A percentile compares a stretch with the other conserved stretches of the same genome.
Conservation (phyloP, 2,113 vertebrate genomes). For the Scopus umbretta region DNA sequence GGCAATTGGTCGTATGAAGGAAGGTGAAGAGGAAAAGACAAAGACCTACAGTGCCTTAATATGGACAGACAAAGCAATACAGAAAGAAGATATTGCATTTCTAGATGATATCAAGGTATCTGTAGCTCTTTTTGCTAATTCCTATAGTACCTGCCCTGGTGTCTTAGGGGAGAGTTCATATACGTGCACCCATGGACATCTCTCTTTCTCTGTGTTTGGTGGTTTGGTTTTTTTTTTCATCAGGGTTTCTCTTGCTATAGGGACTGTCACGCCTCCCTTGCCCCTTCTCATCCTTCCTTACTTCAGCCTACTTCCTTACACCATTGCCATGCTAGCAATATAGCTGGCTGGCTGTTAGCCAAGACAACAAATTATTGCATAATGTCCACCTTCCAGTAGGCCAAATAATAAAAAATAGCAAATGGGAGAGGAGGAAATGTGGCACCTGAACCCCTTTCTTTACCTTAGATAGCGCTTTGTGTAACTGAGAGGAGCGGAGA, state of each 20-base stretch:
- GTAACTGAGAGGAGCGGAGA: not conserved
- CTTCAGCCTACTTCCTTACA: not conserved
- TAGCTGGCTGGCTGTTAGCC: not conserved
- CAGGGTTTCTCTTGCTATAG: not conserved
- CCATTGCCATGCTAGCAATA: not conserved
- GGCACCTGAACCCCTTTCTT: not conserved
- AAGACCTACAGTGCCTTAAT: constrained; percentile 94
- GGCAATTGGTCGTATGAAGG: constrained; percentile 92
- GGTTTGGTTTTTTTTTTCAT: not conserved
- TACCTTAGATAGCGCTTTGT: not conserved
- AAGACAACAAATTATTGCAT: not conserved
- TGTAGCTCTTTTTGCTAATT: not conserved
- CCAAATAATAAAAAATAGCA: not conserved
- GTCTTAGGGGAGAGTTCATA: not conserved
- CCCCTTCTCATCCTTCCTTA: not conserved
- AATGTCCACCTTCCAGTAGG: not conserved
- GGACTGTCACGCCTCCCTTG: not conserved
- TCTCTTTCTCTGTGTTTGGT: not conserved
- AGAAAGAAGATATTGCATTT: constrained; percentile 80
- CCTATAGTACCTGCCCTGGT: not conserved
- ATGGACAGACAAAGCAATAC: constrained; percentile 86
- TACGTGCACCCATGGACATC: not conserved
- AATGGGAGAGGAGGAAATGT: not conserved
- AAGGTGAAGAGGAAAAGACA: constrained; percentile 96
- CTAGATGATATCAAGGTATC: constrained; percentile 84